Conservation (phyloP, 2,113 vertebrate genomes). For the Budorcas taxicolor region DNA sequence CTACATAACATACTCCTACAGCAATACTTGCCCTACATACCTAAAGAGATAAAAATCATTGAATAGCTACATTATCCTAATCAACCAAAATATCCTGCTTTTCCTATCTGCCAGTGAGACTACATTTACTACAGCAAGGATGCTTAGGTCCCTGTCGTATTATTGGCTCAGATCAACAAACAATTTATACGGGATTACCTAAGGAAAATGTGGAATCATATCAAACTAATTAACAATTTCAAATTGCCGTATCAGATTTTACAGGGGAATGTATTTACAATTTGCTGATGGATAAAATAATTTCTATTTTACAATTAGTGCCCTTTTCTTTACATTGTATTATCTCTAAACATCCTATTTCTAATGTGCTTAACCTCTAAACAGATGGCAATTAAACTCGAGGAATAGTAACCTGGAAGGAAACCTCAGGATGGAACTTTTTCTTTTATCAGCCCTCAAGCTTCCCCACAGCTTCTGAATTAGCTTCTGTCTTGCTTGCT, state of each 20-base stretch:
- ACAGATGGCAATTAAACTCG: not conserved
- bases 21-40: not conserved
- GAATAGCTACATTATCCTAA: not conserved
- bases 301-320: not conserved
- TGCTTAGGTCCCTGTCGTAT: not conserved
- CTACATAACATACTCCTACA: not conserved
- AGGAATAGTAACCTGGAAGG: not conserved
- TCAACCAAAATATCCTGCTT: not conserved
- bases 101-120: not conserved
- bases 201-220: not conserved
- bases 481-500: not conserved
- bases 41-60: not conserved
- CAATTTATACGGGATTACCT: not conserved
- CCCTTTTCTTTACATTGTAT: not conserved
- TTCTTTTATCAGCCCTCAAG: not conserved
- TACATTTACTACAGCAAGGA: not conserved
- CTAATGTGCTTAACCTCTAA: not conserved
- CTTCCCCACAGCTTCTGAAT: not conserved
- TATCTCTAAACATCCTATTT: not conserved
- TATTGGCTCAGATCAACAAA: not conserved
- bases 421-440: not conserved
- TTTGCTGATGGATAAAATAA: not conserved
- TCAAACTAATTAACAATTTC: not conserved
- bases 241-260: not conserved
- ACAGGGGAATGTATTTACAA: not conserved